Conservation (phyloP, 1,140 invertebrate genomes). For the Pseudachorutes palmiensis region DNA sequence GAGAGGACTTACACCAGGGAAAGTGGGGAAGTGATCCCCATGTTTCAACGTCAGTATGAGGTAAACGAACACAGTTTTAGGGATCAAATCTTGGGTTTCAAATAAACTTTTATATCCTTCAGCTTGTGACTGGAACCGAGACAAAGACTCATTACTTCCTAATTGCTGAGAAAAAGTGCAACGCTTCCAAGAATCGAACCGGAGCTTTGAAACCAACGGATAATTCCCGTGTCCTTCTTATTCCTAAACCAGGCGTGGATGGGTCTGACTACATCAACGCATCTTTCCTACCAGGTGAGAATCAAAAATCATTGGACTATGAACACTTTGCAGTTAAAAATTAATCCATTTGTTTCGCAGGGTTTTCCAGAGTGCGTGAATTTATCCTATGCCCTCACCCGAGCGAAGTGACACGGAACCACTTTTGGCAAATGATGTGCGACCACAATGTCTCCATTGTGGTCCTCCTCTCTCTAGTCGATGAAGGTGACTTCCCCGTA, state of each 20-base stretch:
- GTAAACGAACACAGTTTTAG: conserved; percentile 43
- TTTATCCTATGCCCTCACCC: conserved; percentile 90
- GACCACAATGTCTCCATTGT: conserved; percentile 88
- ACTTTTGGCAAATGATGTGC: conserved; percentile 96
- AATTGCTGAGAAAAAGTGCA: conserved; percentile 74
- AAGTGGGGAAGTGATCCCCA: conserved; percentile 51
- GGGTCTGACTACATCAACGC: conserved; percentile 94
- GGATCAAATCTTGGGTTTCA: too few relatives aligned
- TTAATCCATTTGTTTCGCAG: conserved; percentile 44
- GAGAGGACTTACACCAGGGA: conserved; percentile 45
- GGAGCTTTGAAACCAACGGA: conserved; percentile 73
- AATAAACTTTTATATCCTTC: background rate
- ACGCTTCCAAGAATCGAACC: conserved; percentile 73
- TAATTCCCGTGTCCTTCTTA: conserved; percentile 75
- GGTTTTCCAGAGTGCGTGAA: conserved; percentile 69
- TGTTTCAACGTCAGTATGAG: conserved; percentile 66
- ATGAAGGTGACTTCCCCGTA: conserved; percentile 60
- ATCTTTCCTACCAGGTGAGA: conserved; percentile 66
- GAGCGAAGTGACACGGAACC: conserved; percentile 61
- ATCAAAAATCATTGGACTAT: background rate
- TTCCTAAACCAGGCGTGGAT: conserved; percentile 84
- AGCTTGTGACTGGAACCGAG: conserved; percentile 75
- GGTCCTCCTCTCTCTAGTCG: conserved; percentile 46
- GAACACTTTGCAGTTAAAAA: background rate
- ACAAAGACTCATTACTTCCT: conserved; percentile 75